Evolutionary conservation across 2,888 invertebrate species (phyloP).

Genomic region (Loripinus fragilis): DNA sequence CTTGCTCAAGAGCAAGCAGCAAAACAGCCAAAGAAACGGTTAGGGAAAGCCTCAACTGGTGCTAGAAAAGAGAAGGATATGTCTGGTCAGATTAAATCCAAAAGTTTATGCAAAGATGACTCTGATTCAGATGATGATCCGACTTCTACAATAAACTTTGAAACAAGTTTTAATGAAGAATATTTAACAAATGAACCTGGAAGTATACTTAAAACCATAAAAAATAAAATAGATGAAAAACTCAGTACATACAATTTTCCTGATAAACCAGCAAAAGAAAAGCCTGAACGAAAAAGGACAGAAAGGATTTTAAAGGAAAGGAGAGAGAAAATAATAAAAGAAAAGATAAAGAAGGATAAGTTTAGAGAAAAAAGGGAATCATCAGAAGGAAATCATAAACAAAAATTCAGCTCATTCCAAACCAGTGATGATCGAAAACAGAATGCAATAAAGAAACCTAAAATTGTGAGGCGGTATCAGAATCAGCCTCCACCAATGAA

Average conservation of each 20-base stretch:
- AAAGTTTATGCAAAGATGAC: constrained; percentile 47
- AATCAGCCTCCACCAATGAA: constrained; percentile 66
- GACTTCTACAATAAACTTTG: constrained; percentile 26
- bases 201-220: constrained; percentile 47
- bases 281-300: constrained; percentile 10
- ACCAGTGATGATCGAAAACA: constrained; percentile 18
- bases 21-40: constrained; percentile 32
- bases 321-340: constrained; percentile 16
- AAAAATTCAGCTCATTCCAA: background rate
- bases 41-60: constrained; percentile 35
- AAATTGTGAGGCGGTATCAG: constrained; percentile 36
- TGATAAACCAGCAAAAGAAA: constrained; percentile 51
- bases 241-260: constrained; percentile 53
- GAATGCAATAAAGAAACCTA: constrained; percentile 41
- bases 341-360: constrained; percentile 26
- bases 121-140: constrained; percentile 37
- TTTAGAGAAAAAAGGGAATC: constrained; percentile 17
- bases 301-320: constrained; percentile 24
- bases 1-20: constrained; percentile 46
- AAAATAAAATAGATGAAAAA: constrained; percentile 60
- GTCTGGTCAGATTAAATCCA: constrained; percentile 46
- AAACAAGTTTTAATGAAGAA: constrained; percentile 29
- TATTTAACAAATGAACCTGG: constrained; percentile 39
- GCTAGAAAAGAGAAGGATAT: constrained; percentile 17
- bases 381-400: constrained; percentile 20